Conservation (phyloP, 2,113 vertebrate genomes). For the Rhynchomys soricoides region DNA sequence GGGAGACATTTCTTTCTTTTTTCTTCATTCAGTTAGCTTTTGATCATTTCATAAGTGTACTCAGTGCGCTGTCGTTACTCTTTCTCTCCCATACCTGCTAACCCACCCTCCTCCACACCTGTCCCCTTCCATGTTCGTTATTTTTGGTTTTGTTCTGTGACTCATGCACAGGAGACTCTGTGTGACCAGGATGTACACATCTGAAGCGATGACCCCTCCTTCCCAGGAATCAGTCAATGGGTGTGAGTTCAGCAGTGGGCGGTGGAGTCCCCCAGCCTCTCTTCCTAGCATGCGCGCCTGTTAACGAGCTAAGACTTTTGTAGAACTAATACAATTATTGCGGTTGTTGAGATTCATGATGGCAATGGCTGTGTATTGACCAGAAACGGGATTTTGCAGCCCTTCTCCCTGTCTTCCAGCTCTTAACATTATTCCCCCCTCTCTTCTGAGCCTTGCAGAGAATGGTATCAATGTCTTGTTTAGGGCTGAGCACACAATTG, state of each 20-base stretch:
- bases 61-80: not conserved
- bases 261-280: not conserved
- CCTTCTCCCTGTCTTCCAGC: not conserved
- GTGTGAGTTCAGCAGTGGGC: not conserved
- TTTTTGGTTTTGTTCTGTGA: not conserved
- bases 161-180: not conserved
- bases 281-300: not conserved
- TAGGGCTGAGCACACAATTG: not conserved
- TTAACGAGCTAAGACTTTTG: not conserved
- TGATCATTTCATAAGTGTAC: too few relatives aligned
- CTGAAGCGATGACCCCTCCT: not conserved
- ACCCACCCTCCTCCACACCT: not conserved
- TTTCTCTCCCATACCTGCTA: too few relatives aligned
- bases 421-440: not conserved
- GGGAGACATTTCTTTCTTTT: not conserved
- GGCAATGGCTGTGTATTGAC: not conserved
- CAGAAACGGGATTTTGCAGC: not conserved
- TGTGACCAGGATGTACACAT: too few relatives aligned
- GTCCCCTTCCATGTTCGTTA: not conserved
- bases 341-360: not conserved
- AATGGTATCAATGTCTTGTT: not conserved
- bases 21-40: not conserved
- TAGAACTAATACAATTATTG: not conserved
- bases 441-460: not conserved
- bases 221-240: too few relatives aligned